Percentiles rank a stretch among this genome's conserved stretches.
These are phyloP conservation scores for Mesaphorura yosii DNA, from an alignment of 1,140 invertebrate genomes.

Conservation along the genomic window DNA sequence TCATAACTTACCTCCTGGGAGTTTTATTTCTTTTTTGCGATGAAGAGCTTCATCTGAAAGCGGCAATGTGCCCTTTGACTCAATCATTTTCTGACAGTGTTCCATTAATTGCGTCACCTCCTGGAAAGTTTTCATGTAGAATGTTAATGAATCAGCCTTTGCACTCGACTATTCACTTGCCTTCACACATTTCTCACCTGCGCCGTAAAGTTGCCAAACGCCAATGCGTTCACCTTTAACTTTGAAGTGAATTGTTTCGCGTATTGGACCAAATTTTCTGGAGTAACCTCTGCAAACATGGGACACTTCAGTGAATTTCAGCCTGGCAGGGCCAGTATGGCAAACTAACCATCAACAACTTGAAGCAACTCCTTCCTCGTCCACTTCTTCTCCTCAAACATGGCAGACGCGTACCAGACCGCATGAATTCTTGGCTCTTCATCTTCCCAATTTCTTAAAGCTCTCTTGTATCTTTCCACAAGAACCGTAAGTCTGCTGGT, in stretches of 20 bases:
- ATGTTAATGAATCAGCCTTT: no score
- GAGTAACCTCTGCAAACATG: slow-evolving; percentile 51
- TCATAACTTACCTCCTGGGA: no score
- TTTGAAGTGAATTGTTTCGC: slow-evolving; percentile 61
- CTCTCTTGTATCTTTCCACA: slow-evolving; percentile 56
- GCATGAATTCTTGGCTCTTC: slow-evolving; percentile 89
- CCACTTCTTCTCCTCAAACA: not conserved
- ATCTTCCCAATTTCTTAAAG: slow-evolving; percentile 67
- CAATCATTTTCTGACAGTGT: no score
- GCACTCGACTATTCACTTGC: no score
- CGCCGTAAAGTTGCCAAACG: slow-evolving; percentile 71
- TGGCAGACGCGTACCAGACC: not conserved
- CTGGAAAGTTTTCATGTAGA: no score
- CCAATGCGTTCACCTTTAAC: slow-evolving; percentile 68
- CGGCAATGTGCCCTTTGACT: no score
- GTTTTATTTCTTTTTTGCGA: no score
- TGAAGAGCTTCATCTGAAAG: no score
- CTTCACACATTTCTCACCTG: no score
- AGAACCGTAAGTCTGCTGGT: slow-evolving; percentile 75
- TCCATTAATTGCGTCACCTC: no score
- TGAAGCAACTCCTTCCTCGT: not conserved
- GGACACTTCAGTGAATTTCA: slow-evolving; percentile 11
- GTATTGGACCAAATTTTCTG: slow-evolving; percentile 59
- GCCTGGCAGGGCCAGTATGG: no score
- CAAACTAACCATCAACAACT: slow-evolving; percentile 54